A percentile compares a stretch with the other conserved stretches of the same genome.
Evolutionary conservation across 2,797 vertebrate genomes (phyloP).

Genomic region (Pempheris klunzingeri): DNA sequence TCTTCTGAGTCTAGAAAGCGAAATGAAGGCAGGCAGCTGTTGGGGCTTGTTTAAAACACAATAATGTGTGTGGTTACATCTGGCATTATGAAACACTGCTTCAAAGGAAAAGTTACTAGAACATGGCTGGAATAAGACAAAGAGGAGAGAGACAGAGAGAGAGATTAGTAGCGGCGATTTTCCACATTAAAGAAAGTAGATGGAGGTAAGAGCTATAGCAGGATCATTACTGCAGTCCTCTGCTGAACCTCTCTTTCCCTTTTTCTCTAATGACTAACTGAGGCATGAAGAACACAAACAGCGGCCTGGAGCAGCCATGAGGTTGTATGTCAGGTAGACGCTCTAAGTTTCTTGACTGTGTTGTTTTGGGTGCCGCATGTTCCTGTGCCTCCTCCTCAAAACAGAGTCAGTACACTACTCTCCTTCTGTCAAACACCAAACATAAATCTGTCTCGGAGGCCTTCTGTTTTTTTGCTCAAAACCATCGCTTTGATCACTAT

Average conservation of each 20-base stretch:
- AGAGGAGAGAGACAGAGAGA: slow-evolving; percentile 32
- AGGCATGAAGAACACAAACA: slow-evolving; percentile 57
- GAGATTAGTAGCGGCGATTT: slow-evolving; percentile 51
- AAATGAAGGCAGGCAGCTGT: slow-evolving; percentile 28
- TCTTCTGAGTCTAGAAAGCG: neutral
- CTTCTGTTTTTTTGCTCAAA: neutral
- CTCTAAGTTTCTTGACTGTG: slow-evolving; percentile 20
- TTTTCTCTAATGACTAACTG: slow-evolving; percentile 41
- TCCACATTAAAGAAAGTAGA: slow-evolving; percentile 68
- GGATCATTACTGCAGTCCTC: slow-evolving; percentile 57
- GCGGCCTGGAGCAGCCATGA: slow-evolving; percentile 32
- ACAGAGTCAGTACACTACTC: slow-evolving; percentile 1
- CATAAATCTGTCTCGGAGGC: neutral
- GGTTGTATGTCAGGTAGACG: slow-evolving; percentile 36
- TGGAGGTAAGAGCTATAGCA: slow-evolving; percentile 40
- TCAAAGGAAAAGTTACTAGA: slow-evolving; percentile 40
- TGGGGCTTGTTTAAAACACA: neutral
- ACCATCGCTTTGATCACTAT: slow-evolving; percentile 1
- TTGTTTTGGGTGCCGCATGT: slow-evolving; percentile 15
- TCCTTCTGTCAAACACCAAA: slow-evolving; percentile 1
- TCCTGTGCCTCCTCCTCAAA: slow-evolving; percentile 20
- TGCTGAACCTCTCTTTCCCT: slow-evolving; percentile 21
- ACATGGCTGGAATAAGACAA: slow-evolving; percentile 37
- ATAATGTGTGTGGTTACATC: slow-evolving; percentile 12
- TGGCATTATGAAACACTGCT: slow-evolving; percentile 20